A percentile compares a stretch with the other conserved stretches of the same genome.
These are phyloP conservation scores for Perdita meconis DNA, from an alignment of 2,888 invertebrate species.

Conservation along the genomic window DNA sequence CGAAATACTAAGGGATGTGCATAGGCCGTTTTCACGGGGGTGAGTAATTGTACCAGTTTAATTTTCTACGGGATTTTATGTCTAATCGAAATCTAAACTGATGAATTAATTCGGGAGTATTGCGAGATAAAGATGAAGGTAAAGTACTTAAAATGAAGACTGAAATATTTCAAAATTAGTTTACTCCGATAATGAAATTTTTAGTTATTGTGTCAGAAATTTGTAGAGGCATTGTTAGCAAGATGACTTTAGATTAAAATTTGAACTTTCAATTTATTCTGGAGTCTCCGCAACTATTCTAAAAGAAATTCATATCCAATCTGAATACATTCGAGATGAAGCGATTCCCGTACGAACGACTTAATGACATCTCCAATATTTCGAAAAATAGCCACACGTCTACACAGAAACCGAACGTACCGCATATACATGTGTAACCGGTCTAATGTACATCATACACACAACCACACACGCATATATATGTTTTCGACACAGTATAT, in stretches of 20 bases:
- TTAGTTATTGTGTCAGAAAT: too few relatives aligned
- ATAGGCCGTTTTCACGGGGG: not conserved
- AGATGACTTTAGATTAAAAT: too few relatives aligned
- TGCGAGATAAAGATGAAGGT: too few relatives aligned
- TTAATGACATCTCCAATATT: not conserved
- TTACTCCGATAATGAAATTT: too few relatives aligned
- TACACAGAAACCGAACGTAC: conserved; percentile 66
- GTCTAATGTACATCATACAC: conserved; percentile 68
- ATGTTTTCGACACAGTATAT: conserved; percentile 69
- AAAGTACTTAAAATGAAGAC: too few relatives aligned
- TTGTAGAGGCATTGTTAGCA: too few relatives aligned
- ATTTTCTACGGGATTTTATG: not conserved
- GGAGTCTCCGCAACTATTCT: too few relatives aligned
- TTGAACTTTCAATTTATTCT: too few relatives aligned
- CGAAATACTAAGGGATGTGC: not conserved
- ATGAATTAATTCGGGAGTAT: too few relatives aligned
- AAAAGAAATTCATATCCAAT: not conserved
- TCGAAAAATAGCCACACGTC: not conserved
- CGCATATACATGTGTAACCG: conserved; percentile 78
- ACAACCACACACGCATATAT: conserved; percentile 55
- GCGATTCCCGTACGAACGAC: not conserved
- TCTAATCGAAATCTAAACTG: too few relatives aligned
- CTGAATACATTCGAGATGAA: not conserved
- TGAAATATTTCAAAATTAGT: too few relatives aligned
- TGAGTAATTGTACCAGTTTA: not conserved